phyloP scores from a whole-genome alignment of 2,797 vertebrate species.

The Brachyrhaphis roseni region DNA sequence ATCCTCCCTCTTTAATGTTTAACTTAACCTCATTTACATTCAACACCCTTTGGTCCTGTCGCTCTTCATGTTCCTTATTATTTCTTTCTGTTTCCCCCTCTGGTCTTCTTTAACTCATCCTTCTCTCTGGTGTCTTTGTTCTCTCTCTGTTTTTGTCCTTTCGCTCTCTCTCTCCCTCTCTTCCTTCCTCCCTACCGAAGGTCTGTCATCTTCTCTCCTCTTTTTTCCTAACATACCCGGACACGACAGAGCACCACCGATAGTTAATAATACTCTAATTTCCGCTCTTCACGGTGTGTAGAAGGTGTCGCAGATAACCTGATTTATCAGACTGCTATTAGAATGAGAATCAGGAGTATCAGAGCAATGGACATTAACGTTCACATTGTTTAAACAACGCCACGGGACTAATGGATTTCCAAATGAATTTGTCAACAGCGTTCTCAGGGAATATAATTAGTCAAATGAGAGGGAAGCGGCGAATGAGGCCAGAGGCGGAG shows the following conservation, averaged over 20 bases:
- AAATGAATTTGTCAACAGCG: slow-evolving; percentile 85
- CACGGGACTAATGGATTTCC: slow-evolving; percentile 84
- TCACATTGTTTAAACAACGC: slow-evolving; percentile 82
- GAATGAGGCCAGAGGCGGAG: slow-evolving; percentile 54
- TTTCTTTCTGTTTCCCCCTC: slow-evolving; percentile 46
- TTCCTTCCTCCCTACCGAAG: slow-evolving; percentile 13
- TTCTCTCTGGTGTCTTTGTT: slow-evolving; percentile 48
- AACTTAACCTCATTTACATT: slow-evolving; percentile 52
- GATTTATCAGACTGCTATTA: slow-evolving; percentile 84
- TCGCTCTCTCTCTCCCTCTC: not conserved
- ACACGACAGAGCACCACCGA: slow-evolving; percentile 66
- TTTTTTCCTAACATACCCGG: slow-evolving; percentile 53
- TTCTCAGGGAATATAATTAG: slow-evolving; percentile 80
- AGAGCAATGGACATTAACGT: slow-evolving; percentile 81
- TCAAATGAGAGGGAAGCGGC: slow-evolving; percentile 70
- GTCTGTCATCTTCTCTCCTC: slow-evolving; percentile 53
- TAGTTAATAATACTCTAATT: slow-evolving; percentile 86
- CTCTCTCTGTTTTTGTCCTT: slow-evolving; percentile 25
- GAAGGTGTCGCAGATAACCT: slow-evolving; percentile 83
- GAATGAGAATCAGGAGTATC: slow-evolving; percentile 80
- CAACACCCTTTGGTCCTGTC: slow-evolving; percentile 44
- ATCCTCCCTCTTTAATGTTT: slow-evolving; percentile 50
- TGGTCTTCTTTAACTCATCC: slow-evolving; percentile 50
- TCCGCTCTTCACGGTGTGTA: slow-evolving; percentile 78
- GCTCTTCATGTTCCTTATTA: slow-evolving; percentile 55